Evolutionary conservation across 2,113 vertebrate species (phyloP).

Genomic region (Coptodon rendalli): DNA sequence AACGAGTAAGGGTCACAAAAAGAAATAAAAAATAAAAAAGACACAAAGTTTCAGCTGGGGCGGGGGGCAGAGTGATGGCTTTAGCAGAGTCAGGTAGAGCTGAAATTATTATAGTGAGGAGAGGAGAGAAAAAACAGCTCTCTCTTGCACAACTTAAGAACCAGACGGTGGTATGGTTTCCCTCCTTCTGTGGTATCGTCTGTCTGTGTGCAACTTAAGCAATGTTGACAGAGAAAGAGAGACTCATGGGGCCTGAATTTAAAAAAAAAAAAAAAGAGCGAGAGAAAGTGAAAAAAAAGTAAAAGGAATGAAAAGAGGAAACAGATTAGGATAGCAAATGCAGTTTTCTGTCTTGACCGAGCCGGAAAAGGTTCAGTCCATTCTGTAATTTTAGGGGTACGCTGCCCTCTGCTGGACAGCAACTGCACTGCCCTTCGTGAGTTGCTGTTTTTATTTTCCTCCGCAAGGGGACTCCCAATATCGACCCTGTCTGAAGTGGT

Average conservation of each 20-base stretch:
- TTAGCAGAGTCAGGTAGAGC: slow-evolving; percentile 56
- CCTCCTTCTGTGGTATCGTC: neutral
- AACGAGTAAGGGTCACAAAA: neutral
- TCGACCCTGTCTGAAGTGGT: neutral
- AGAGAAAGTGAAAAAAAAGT: neutral
- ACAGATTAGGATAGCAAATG: neutral
- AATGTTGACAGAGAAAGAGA: neutral
- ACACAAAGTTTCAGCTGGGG: neutral
- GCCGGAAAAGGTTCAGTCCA: neutral
- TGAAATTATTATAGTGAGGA: slow-evolving; percentile 19
- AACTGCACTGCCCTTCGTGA: neutral
- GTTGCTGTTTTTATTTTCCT: neutral
- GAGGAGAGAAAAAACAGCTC: slow-evolving; percentile 31
- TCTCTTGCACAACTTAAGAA: slow-evolving; percentile 3
- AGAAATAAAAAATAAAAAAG: neutral
- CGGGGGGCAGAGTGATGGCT: slow-evolving; percentile 48
- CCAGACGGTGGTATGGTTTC: neutral
- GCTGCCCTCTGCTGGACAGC: slow-evolving; percentile 50
- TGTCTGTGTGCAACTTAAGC: neutral
- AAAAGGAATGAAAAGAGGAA: neutral
- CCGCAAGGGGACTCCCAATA: slow-evolving; percentile 18
- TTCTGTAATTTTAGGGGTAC: neutral
- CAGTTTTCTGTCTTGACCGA: neutral
- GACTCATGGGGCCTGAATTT: neutral
- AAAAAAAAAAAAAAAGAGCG: neutral